phyloP scores from a whole-genome alignment of 2,113 vertebrate species.

The Abramis brama region DNA sequence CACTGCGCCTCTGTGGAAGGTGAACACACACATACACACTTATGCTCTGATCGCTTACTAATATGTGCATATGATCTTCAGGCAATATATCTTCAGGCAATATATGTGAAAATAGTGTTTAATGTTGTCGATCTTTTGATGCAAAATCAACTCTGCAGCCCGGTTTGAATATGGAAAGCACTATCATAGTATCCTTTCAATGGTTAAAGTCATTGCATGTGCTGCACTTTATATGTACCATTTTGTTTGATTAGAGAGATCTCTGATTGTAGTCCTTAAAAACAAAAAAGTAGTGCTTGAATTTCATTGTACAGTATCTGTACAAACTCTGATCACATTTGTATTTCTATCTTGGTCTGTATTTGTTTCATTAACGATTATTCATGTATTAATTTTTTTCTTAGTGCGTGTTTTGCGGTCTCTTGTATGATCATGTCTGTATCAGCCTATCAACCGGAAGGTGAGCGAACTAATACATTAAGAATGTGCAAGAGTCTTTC shows the following conservation, averaged over 20 bases:
- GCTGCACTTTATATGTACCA: no score
- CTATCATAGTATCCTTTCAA: no score
- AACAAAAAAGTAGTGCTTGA: no score
- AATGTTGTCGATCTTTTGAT: no score
- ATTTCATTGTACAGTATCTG: no score
- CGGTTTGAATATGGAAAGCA: no score
- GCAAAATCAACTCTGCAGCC: no score
- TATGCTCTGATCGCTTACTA: neutral
- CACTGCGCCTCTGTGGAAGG: conserved; percentile 85
- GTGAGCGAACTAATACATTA: conserved; percentile 68
- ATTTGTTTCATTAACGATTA: neutral
- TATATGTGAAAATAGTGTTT: no score
- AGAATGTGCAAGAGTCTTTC: neutral
- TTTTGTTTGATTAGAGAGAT: no score
- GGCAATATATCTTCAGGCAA: no score
- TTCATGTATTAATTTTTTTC: neutral
- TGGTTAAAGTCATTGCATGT: no score
- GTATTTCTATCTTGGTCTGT: neutral
- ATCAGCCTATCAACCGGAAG: conserved; percentile 74
- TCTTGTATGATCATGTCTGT: conserved; percentile 85
- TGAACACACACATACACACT: conserved; percentile 56
- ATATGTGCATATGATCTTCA: neutral
- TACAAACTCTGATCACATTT: neutral
- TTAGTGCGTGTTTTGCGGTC: conserved; percentile 79
- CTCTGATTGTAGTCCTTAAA: no score